Conservation (phyloP, 1,140 invertebrate species). For the Pseudoatta argentina region DNA sequence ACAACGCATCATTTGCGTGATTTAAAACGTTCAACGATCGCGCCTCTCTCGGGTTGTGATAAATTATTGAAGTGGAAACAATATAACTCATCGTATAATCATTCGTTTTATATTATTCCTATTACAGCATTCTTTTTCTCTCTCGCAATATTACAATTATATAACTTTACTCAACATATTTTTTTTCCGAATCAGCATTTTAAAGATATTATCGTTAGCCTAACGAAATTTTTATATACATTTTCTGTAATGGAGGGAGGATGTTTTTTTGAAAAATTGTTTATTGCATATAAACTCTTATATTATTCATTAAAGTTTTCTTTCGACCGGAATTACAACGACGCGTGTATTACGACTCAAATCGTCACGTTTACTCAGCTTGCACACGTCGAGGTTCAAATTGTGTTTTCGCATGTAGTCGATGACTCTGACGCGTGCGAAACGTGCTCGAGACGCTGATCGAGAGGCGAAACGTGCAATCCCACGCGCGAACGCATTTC, state of each 20-base stretch:
- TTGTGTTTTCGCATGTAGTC: constrained; percentile 37
- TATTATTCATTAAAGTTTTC: not conserved
- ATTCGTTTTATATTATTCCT: constrained; percentile 2
- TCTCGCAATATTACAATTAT: not conserved
- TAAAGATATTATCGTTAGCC: not conserved
- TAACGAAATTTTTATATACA: not conserved
- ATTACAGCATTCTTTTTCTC: not conserved
- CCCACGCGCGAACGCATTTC: constrained; percentile 65
- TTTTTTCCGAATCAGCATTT: not conserved
- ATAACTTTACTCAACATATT: not conserved
- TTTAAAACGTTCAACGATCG: constrained; percentile 41
- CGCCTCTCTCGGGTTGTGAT: constrained; percentile 26
- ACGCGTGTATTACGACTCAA: not conserved
- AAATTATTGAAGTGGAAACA: constrained; percentile 47
- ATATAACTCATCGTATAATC: not conserved
- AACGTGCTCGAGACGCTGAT: constrained; percentile 56
- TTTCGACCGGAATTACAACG: not conserved
- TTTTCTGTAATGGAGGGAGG: not conserved
- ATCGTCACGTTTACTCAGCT: not conserved
- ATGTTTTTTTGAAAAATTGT: not conserved
- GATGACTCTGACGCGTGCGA: constrained; percentile 44
- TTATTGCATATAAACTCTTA: not conserved
- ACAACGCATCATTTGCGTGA: constrained; percentile 52
- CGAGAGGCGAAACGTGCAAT: constrained; percentile 68
- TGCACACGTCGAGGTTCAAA: not conserved